Evolutionary conservation across 2,113 vertebrate genomes (phyloP).

Genomic region (Clarias gariepinus): DNA sequence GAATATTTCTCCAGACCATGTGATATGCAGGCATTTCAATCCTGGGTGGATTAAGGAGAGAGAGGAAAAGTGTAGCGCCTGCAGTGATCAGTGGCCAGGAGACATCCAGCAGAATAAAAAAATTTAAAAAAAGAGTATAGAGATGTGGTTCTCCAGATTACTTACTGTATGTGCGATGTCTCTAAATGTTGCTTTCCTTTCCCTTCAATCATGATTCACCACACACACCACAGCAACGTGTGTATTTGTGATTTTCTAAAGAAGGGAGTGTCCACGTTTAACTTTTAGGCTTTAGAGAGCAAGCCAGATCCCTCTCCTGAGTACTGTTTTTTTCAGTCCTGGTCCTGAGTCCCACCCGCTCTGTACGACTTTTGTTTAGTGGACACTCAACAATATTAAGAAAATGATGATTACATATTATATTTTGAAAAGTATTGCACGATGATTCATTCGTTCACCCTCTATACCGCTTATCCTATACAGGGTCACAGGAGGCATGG

Average conservation of each 20-base stretch:
- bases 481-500: too few species aligned
- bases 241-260: constrained; percentile 32
- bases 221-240: constrained; percentile 25
- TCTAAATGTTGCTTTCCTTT: not conserved
- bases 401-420: too few species aligned
- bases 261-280: constrained; percentile 43
- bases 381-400: not conserved
- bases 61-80: constrained; percentile 17
- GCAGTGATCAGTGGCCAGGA: not conserved
- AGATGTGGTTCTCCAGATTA: constrained; percentile 31
- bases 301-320: not conserved
- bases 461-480: too few species aligned
- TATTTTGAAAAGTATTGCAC: too few species aligned
- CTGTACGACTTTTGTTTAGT: not conserved
- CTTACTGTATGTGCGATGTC: not conserved
- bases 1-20: not conserved
- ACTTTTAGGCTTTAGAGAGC: not conserved
- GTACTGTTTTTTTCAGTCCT: not conserved
- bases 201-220: not conserved
- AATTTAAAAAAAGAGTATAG: not conserved
- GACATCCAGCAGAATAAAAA: constrained; percentile 29
- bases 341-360: not conserved
- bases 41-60: constrained; percentile 6
- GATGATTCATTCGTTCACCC: too few species aligned
- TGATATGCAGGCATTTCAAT: not conserved